These are phyloP conservation scores for Osedax frankpressi DNA, from an alignment of 2,888 invertebrate genomes.

Conservation along the genomic window DNA sequence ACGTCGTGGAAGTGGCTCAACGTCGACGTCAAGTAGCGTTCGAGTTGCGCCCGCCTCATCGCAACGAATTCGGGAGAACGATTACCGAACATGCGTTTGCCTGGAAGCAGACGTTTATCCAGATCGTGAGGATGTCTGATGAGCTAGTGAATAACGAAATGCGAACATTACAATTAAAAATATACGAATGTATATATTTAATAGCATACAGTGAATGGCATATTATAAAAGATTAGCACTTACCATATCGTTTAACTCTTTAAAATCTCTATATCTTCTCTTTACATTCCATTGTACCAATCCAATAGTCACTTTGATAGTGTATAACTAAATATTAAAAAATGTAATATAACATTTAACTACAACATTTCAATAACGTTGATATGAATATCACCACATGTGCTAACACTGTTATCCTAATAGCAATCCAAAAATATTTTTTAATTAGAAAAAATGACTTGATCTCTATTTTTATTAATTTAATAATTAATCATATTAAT, in stretches of 20 bases:
- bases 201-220: neutral
- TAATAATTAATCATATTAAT: too few species aligned
- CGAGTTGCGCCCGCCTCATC: neutral
- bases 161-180: too few species aligned
- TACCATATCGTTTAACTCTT: neutral
- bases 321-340: neutral
- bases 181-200: neutral
- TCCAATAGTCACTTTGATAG: neutral
- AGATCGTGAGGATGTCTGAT: neutral
- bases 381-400: too few species aligned
- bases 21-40: neutral
- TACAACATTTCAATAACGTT: too few species aligned
- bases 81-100: neutral
- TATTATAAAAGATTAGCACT: neutral
- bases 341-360: too few species aligned
- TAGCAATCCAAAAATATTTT: too few species aligned
- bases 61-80: neutral
- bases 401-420: too few species aligned
- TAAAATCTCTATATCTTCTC: neutral
- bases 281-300: neutral
- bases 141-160: too few species aligned
- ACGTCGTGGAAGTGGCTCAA: neutral
- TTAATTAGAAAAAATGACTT: neutral
- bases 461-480: neutral
- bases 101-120: neutral